Conservation (phyloP, 2,113 vertebrate genomes). For the Marmota monax region DNA sequence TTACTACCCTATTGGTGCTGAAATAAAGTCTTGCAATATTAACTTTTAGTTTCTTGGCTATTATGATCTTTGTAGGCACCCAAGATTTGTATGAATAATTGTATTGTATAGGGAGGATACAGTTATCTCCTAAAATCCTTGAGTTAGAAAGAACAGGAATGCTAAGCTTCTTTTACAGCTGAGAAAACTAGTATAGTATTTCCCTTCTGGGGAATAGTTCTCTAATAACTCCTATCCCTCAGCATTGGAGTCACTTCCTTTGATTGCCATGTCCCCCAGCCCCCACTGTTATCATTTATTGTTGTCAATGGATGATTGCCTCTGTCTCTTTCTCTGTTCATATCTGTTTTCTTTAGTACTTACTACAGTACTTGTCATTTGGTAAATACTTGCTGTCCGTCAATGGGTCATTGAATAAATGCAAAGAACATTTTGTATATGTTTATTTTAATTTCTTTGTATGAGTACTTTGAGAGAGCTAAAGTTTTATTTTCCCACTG, state of each 20-base stretch:
- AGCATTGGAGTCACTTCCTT: background rate
- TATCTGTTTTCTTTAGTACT: background rate
- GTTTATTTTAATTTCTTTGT: background rate
- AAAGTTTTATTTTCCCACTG: background rate
- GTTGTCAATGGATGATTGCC: background rate
- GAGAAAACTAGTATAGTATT: background rate
- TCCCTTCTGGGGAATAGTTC: background rate
- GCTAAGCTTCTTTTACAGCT: background rate
- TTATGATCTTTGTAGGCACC: background rate
- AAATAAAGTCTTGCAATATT: conserved; percentile 16
- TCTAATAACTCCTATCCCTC: background rate
- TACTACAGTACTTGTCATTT: background rate
- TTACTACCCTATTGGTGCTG: background rate
- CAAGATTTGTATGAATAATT: background rate
- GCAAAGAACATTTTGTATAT: background rate
- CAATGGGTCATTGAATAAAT: background rate
- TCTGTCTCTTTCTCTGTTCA: background rate
- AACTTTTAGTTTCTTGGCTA: conserved; percentile 32
- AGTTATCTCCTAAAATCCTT: background rate
- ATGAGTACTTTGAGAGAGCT: background rate
- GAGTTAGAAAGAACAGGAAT: background rate
- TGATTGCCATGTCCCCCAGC: background rate
- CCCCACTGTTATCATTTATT: background rate
- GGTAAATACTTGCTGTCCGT: background rate
- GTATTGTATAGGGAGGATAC: background rate